These are phyloP conservation scores for Caenorhabditis latens DNA, from an alignment of 1,140 invertebrate species.

Conservation along the genomic window DNA sequence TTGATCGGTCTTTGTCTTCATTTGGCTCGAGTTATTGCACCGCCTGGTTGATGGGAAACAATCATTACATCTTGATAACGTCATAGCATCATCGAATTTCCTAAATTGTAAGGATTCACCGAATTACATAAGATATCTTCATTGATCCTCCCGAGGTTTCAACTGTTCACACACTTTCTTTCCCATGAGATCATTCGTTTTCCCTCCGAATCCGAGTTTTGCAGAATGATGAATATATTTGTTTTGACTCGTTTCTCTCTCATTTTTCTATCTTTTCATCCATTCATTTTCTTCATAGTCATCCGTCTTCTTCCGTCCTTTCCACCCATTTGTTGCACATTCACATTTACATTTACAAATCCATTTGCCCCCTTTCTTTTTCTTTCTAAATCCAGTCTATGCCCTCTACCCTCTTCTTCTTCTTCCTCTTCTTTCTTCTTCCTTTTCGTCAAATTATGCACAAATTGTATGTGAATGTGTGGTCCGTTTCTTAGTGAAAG, in stretches of 20 bases:
- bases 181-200: neutral
- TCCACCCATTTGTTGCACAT: conserved; percentile 49
- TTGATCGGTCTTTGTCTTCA: too few relatives aligned
- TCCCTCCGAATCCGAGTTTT: neutral
- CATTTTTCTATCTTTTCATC: neutral
- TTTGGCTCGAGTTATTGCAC: too few relatives aligned
- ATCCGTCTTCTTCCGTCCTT: conserved; percentile 40
- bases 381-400: conserved; percentile 26
- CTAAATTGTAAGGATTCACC: too few relatives aligned
- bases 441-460: conserved; percentile 51
- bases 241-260: neutral
- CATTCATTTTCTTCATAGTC: conserved; percentile 49
- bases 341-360: conserved; percentile 53
- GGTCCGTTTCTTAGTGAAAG: conserved; percentile 26
- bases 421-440: neutral
- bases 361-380: conserved; percentile 45
- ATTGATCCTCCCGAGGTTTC: too few relatives aligned
- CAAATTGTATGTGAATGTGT: conserved; percentile 55
- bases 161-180: neutral
- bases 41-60: too few relatives aligned
- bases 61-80: too few relatives aligned
- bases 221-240: conserved; percentile 36
- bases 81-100: too few relatives aligned
- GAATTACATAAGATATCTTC: too few relatives aligned
- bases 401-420: neutral